A percentile compares a stretch with the other conserved stretches of the same genome.
These are phyloP conservation scores for Forbesichthys agassizii DNA, from an alignment of 2,113 vertebrate genomes.

Conservation along the genomic window DNA sequence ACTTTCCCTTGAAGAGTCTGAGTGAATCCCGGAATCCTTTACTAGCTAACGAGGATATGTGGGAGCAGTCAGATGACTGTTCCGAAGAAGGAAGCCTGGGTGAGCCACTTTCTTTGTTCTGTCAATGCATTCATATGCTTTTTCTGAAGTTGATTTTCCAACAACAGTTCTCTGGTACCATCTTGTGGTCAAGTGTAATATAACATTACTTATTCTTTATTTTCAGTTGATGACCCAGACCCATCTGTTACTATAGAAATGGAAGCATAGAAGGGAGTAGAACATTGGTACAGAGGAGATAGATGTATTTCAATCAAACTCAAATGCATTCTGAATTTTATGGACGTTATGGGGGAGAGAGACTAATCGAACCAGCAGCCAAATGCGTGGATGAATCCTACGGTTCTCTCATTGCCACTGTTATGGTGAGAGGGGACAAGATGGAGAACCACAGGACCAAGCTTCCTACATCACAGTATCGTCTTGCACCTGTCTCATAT, in stretches of 20 bases:
- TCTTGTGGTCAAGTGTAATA: constrained; percentile 50
- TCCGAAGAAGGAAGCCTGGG: constrained; percentile 84
- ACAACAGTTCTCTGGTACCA: constrained; percentile 40
- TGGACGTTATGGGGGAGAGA: constrained; percentile 24
- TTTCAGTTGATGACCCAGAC: constrained; percentile 69
- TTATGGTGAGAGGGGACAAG: constrained; percentile 17
- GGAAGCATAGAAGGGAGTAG: constrained; percentile 59
- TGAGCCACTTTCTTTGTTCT: constrained; percentile 64
- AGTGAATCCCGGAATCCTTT: constrained; percentile 88
- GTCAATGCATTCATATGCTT: not conserved
- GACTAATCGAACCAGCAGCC: constrained; percentile 22
- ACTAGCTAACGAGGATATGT: constrained; percentile 86
- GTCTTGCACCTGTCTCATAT: not conserved
- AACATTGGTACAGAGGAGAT: constrained; percentile 22
- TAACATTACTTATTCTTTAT: constrained; percentile 1
- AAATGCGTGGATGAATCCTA: constrained; percentile 37
- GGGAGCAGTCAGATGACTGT: constrained; percentile 83
- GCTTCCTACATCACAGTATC: constrained; percentile 9
- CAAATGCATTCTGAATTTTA: constrained; percentile 43
- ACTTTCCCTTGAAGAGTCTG: constrained; percentile 85
- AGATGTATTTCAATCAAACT: constrained; percentile 22
- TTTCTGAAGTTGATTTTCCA: not conserved
- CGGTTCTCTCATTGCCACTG: constrained; percentile 33
- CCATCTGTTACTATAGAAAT: constrained; percentile 74
- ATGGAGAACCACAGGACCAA: constrained; percentile 20